Base-by-base conservation (phyloP, 2,888 invertebrate species). In the Melieria picta region DNA sequence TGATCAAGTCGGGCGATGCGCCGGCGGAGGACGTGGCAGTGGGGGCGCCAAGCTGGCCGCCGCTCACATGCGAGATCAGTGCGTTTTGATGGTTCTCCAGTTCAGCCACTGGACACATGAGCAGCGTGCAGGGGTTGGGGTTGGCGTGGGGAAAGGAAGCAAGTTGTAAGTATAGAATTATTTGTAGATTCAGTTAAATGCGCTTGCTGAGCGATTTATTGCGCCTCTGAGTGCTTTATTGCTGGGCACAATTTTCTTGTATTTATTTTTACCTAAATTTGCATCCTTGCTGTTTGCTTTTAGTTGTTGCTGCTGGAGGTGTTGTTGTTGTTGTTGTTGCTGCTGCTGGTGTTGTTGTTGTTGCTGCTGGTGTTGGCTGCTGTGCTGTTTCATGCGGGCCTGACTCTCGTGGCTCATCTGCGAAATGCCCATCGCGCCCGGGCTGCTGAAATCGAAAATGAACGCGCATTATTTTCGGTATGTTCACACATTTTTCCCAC, bases 331-430 rank as follows among this genome's bases (percentile, higher is more conserved):
- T 46, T 75, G 73, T 10, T 64, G 72, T 46, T 76, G 75, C 5
- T 77, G 77, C 5, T 76, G 75, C 42, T 77, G 77, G 0, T 76
- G 79, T 10, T 79, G 77, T 64, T 79, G 82, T 57, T 84, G 77
- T 42, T 76, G 79, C 11, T 78, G 79, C 42, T 77, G 77, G 46
- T 79, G 79, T 43, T 75, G 74, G 16, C 74, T 75, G 13, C 75
- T 75, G n/a, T 81, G 80, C 11, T 82, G 86, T 69, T 86, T 86
- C 79, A 85, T 80, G 74, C 85, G 81, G 61, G 81, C 81, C 74
- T 86, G 86, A 65, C 81, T 86, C 60, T 87, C 86, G 68, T 86
- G 87, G 76, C 82, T 86, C 80, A 86, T 83, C 74, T 80, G 83
- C 74, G 80, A 81, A 79, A 85, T 83, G 57, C 80, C 83, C 79